phyloP scores from a whole-genome alignment of 2,797 vertebrate species.

The Potorous gilbertii region DNA sequence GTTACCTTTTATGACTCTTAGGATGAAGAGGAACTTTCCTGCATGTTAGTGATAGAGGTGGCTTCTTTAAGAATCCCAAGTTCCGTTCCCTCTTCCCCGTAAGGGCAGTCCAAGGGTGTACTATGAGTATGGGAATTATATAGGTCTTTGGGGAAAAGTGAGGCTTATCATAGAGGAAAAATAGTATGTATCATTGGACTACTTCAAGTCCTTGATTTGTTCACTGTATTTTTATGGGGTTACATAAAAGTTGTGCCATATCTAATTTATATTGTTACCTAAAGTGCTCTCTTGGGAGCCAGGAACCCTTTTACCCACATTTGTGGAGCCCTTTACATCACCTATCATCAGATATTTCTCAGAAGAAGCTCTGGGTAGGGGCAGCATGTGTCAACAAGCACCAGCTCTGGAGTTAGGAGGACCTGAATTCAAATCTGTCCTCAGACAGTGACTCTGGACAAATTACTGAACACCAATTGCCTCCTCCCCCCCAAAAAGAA shows the following conservation, averaged over 20 bases:
- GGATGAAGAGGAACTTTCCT: neutral
- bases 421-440: neutral
- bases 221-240: neutral
- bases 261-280: neutral
- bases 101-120: neutral
- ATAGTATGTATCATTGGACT: neutral
- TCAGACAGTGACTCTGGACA: neutral
- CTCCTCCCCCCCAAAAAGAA: neutral
- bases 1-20: neutral
- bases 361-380: neutral
- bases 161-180: too few relatives aligned
- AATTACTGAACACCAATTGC: neutral
- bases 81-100: neutral
- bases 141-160: neutral
- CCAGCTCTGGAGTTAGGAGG: neutral
- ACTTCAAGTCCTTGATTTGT: neutral
- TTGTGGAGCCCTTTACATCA: neutral
- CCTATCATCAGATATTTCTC: neutral
- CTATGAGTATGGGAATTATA: neutral
- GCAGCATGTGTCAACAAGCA: neutral
- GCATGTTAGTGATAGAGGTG: neutral
- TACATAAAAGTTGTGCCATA: neutral
- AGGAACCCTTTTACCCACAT: neutral
- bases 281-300: neutral
- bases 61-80: neutral